Evolutionary conservation across 1,140 invertebrate species (phyloP).

Genomic region (Idris sp.): DNA sequence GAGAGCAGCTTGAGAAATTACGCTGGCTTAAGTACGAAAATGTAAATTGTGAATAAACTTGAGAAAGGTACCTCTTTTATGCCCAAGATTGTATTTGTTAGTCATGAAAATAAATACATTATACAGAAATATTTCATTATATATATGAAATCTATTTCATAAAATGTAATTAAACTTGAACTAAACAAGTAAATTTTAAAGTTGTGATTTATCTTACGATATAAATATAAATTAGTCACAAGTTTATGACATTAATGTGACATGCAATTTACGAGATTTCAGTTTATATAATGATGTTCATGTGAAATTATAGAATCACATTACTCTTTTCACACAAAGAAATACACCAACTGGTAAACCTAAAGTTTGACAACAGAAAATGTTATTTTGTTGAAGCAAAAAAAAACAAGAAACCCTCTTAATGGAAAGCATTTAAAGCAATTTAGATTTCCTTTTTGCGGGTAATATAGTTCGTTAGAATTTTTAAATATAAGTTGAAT

Average conservation of each 20-base stretch:
- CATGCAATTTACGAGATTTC: slow-evolving; percentile 40
- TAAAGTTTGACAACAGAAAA: too few species aligned
- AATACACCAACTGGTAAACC: too few species aligned
- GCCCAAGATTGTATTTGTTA: too few species aligned
- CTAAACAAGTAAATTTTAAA: slow-evolving; percentile 17
- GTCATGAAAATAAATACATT: slow-evolving; percentile 12
- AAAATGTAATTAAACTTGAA: slow-evolving; percentile 31
- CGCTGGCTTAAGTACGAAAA: slow-evolving; percentile 21
- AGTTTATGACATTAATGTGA: slow-evolving; percentile 23
- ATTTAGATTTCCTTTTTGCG: slow-evolving; percentile 23
- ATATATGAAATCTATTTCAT: slow-evolving; percentile 25
- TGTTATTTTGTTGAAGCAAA: slow-evolving; percentile 9
- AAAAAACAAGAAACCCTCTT: slow-evolving; percentile 16
- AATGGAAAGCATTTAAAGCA: slow-evolving; percentile 16
- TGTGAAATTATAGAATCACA: slow-evolving; percentile 4
- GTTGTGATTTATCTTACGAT: slow-evolving; percentile 29
- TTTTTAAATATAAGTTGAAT: slow-evolving; percentile 52
- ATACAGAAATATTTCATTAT: slow-evolving; percentile 30
- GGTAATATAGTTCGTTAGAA: slow-evolving; percentile 9
- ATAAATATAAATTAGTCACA: slow-evolving; percentile 28
- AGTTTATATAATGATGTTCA: slow-evolving; percentile 20
- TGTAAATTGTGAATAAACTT: slow-evolving; percentile 39
- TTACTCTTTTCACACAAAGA: slow-evolving; percentile 14
- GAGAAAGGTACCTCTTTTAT: slow-evolving; percentile 1
- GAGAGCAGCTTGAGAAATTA: slow-evolving; percentile 31